These are phyloP conservation scores for Ariopsis seemanni DNA, from an alignment of 2,113 vertebrate species.

Conservation along the genomic window DNA sequence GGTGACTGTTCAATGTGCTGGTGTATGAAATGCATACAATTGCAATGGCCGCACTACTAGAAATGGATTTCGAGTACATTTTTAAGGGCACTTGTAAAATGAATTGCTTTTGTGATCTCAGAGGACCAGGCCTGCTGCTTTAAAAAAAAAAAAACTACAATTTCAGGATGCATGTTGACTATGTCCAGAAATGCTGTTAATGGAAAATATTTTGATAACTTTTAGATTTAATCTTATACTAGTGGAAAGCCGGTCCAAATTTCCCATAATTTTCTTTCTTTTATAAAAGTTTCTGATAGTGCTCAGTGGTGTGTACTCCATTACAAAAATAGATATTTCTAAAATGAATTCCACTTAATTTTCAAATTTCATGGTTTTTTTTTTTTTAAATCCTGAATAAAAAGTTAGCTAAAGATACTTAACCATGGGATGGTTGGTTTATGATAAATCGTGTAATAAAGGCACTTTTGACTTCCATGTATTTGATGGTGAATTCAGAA, in stretches of 20 bases:
- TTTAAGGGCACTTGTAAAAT: background rate
- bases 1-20: background rate
- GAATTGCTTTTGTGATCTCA: background rate
- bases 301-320: too few relatives aligned
- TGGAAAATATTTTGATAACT: too few relatives aligned
- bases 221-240: too few relatives aligned
- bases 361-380: background rate
- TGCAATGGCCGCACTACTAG: background rate
- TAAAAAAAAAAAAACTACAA: background rate
- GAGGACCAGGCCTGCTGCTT: background rate
- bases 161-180: background rate
- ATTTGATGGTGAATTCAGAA: too few relatives aligned
- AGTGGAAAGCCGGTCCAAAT: too few relatives aligned
- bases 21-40: background rate
- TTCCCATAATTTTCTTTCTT: background rate
- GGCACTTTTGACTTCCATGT: background rate
- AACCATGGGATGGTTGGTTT: too few relatives aligned
- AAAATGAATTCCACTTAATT: background rate
- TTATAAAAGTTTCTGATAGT: background rate
- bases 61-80: background rate
- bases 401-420: too few relatives aligned
- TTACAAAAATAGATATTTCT: background rate
- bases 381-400: background rate
- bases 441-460: background rate
- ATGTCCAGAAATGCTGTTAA: background rate